These are phyloP conservation scores for Drosophila oshimai DNA, from an alignment of 1,140 invertebrate species.

Conservation along the genomic window DNA sequence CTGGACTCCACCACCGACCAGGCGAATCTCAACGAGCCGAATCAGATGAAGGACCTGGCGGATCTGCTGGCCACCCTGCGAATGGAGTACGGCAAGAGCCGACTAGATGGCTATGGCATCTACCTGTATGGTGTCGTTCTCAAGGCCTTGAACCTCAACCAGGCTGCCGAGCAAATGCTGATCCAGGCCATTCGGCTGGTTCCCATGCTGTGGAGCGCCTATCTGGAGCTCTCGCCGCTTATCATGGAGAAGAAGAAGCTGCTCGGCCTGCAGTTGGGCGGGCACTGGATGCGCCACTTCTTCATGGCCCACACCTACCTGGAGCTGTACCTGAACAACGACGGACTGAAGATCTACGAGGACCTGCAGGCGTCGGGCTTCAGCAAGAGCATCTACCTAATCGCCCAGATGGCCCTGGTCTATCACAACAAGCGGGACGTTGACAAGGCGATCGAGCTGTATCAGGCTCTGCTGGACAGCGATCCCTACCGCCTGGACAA, in stretches of 20 bases:
- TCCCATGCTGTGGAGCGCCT: conserved; percentile 96
- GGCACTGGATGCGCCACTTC: conserved; percentile 97
- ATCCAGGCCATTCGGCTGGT: conserved; percentile 89
- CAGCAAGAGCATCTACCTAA: conserved; percentile 93
- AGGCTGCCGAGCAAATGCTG: conserved; percentile 89
- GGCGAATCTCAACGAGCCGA: conserved; percentile 87
- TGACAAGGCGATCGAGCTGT: conserved; percentile 93
- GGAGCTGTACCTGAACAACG: conserved; percentile 94
- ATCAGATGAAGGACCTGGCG: conserved; percentile 85
- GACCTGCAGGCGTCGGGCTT: conserved; percentile 91
- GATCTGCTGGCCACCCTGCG: conserved; percentile 85
- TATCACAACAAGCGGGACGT: conserved; percentile 97
- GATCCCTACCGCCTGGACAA: conserved; percentile 97
- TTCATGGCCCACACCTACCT: conserved; percentile 96
- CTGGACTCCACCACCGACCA: conserved; percentile 92
- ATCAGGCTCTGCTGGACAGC: conserved; percentile 90
- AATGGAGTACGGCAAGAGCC: conserved; percentile 85
- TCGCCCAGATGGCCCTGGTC: conserved; percentile 95
- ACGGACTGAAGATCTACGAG: conserved; percentile 92
- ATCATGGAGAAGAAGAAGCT: conserved; percentile 91
- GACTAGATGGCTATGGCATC: conserved; percentile 93
- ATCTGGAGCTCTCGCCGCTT: conserved; percentile 94
- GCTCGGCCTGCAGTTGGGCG: conserved; percentile 88
- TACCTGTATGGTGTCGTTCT: conserved; percentile 96
- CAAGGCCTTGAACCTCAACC: conserved; percentile 92